Evolutionary conservation across 2,888 invertebrate genomes (phyloP).

Genomic region (Trisateles emortualis): DNA sequence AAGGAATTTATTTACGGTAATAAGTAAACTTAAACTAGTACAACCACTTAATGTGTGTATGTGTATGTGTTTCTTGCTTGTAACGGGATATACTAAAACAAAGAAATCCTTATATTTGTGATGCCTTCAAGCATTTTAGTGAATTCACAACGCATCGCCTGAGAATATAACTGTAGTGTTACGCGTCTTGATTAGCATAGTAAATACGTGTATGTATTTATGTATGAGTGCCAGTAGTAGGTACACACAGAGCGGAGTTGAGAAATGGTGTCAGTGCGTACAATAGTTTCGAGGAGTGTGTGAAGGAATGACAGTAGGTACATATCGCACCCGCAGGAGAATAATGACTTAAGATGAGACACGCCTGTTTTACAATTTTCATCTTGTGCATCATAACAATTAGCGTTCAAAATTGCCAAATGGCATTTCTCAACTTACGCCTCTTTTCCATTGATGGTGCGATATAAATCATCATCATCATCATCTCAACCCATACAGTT

Average conservation of each 20-base stretch:
- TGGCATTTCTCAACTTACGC: no score
- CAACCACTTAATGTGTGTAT: not conserved
- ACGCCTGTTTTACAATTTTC: no score
- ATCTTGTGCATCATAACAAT: no score
- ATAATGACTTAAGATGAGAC: no score
- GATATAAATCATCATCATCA: no score
- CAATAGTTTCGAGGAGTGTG: not conserved
- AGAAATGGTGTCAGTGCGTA: not conserved
- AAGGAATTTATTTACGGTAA: no score
- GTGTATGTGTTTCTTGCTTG: not conserved
- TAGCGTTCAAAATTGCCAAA: no score
- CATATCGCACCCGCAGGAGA: no score
- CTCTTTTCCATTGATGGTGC: no score
- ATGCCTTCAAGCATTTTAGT: constrained; percentile 22
- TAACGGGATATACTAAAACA: constrained; percentile 9
- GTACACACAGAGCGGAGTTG: not conserved
- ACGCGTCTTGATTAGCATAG: constrained; percentile 11
- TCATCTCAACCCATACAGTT: no score
- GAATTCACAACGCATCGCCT: constrained; percentile 20
- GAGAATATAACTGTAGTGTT: constrained; percentile 13
- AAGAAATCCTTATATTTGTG: constrained; percentile 6
- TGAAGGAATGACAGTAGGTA: no score
- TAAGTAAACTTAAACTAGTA: not conserved
- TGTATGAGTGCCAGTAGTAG: not conserved
- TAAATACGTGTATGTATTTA: constrained; percentile 4